Conservation (phyloP, 1,140 invertebrate genomes). For the Orchestia grillus region DNA sequence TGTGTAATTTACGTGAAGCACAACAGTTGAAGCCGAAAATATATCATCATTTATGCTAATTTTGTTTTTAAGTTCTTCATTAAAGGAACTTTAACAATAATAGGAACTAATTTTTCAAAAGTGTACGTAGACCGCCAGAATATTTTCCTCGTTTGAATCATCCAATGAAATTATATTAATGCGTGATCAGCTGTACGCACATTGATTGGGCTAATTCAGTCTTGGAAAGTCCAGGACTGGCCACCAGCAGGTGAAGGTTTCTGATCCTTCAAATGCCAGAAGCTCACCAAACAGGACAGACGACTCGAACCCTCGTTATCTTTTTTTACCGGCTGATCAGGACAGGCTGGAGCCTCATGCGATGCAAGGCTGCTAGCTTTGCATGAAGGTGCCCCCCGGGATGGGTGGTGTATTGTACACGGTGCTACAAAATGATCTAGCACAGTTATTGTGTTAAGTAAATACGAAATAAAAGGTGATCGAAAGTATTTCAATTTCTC, state of each 20-base stretch:
- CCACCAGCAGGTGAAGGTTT: background rate
- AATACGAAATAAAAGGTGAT: no score
- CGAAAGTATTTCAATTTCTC: no score
- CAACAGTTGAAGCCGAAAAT: no score
- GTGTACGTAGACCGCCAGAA: no score
- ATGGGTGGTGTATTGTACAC: background rate
- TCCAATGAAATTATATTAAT: background rate
- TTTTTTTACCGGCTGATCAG: background rate
- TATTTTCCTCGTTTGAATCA: background rate
- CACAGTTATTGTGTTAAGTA: no score
- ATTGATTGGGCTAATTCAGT: background rate
- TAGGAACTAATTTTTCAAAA: no score
- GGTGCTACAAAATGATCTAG: background rate
- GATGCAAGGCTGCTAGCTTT: background rate
- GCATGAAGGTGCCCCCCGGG: background rate
- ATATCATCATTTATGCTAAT: no score
- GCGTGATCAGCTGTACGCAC: background rate
- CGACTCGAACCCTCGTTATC: background rate
- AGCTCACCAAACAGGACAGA: background rate
- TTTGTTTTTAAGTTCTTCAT: no score
- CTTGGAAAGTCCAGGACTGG: background rate
- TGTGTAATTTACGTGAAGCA: no score
- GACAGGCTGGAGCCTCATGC: background rate
- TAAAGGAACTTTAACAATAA: no score
- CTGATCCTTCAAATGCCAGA: background rate